Evolutionary conservation across 2,888 invertebrate genomes (phyloP).

Genomic region (Reticulitermes lucifugus): DNA sequence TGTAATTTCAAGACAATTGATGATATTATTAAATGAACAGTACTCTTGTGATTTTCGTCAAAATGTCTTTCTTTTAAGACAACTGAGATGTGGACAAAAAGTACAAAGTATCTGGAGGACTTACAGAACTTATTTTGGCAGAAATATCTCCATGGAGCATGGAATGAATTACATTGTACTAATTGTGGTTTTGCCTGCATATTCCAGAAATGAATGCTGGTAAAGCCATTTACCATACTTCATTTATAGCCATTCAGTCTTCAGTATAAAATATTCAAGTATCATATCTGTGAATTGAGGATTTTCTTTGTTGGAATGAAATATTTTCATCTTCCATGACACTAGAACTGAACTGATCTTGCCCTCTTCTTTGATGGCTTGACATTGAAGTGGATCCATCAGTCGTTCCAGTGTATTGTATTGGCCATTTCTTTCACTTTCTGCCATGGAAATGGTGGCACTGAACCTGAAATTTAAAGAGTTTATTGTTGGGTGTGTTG

Average conservation of each 20-base stretch:
- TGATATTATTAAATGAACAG: too few species aligned
- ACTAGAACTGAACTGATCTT: not conserved
- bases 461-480: conserved; percentile 52
- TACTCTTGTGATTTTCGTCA: too few species aligned
- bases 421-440: conserved; percentile 71
- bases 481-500: too few species aligned
- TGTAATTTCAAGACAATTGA: too few species aligned
- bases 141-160: not conserved
- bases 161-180: not conserved
- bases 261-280: not conserved
- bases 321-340: not conserved
- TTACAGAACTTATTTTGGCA: too few species aligned
- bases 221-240: not conserved
- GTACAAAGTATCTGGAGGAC: too few species aligned
- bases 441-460: conserved; percentile 83
- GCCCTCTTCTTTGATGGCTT: not conserved
- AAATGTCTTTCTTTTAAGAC: too few species aligned
- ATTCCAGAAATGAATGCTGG: not conserved
- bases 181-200: not conserved
- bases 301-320: not conserved
- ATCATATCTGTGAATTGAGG: not conserved
- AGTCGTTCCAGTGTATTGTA: conserved; percentile 43
- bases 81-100: too few species aligned
- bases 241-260: not conserved
- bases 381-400: conserved; percentile 2